Conservation (phyloP, 1,140 invertebrate genomes). For the Calephelis virginiensis region DNA sequence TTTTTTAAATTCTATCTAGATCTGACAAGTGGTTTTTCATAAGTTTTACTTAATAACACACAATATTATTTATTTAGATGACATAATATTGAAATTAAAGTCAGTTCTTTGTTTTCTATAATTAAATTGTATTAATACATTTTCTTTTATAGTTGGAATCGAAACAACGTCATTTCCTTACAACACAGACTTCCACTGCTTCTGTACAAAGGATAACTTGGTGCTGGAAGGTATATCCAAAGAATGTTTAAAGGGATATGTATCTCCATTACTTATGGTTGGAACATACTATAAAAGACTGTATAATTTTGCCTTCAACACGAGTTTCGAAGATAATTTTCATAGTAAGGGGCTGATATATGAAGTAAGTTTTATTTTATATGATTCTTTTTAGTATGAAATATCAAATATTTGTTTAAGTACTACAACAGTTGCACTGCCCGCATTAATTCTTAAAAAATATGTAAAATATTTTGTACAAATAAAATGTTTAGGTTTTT, state of each 20-base stretch:
- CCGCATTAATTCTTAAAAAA: no score
- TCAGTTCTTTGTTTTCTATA: not conserved
- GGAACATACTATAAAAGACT: constrained; percentile 69
- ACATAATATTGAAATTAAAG: not conserved
- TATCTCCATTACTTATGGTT: constrained; percentile 52
- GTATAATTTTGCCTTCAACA: constrained; percentile 64
- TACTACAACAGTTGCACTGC: no score
- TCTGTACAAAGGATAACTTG: constrained; percentile 58
- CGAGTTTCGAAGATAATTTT: constrained; percentile 56
- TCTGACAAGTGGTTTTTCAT: no score
- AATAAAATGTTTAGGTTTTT: no score
- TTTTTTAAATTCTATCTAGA: no score
- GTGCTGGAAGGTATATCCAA: constrained; percentile 68
- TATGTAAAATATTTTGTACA: no score
- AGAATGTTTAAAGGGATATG: constrained; percentile 52
- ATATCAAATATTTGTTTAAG: no score
- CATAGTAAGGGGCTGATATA: constrained; percentile 65
- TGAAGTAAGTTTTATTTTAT: constrained; percentile 49
- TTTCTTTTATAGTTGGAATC: constrained; percentile 65
- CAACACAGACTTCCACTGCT: constrained; percentile 52
- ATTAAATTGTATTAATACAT: not conserved
- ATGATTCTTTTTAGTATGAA: no score
- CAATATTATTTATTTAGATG: no score
- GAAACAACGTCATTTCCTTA: constrained; percentile 70
- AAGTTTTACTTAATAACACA: no score